Base-by-base conservation (phyloP, 2,888 invertebrate genomes). In the Nemotelus nigrinus region DNA sequence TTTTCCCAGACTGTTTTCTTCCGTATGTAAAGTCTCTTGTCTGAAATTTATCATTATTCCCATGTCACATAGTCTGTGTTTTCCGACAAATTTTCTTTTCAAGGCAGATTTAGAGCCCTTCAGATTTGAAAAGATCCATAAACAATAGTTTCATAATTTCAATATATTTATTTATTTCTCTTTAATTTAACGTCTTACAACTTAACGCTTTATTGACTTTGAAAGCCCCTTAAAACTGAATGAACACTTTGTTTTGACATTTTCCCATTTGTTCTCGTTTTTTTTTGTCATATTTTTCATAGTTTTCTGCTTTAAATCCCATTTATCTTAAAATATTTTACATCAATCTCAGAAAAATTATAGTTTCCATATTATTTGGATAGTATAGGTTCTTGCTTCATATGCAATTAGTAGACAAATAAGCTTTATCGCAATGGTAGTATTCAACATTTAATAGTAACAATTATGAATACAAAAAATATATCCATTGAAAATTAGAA, bases 211-310 rank as follows among this genome's bases (percentile, higher is more conserved):
- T 39, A 70, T 47, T 50, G 74, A 71, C 64, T 76, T 71, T 63
- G 48, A 70, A 63, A 76, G 76, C 76, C 78, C 25, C 70, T 78
- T 76, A 76, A 60, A 76, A 57, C 74, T 78, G 76, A 78, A 71
- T 76, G 78, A 78, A 78, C 78, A 78, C 78, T 78, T 78, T 76
- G 57, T 68, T 58, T 78, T 78, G 70, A 78, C 78, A 78, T 74
- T 74, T 74, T 74, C 47, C 48, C 74, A 63, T 60, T 72, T 70
- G 53, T 70, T 70, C 55, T 70, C 55, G 70, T 70, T 55, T 70
- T 47, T 70, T 47, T 55, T 70, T 57, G 2, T 68, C 39, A 43
- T 65, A 44, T n/a, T 45, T 44, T 58, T 72, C 39, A 55, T 70
- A 68, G 3, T 72, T 72, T 65, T 43, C 25, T 25, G 25, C 45